Evolutionary conservation across 2,888 invertebrate genomes (phyloP), one percentile per base, ranked within the genome.

Genomic region (Pterostichus niger): DNA sequence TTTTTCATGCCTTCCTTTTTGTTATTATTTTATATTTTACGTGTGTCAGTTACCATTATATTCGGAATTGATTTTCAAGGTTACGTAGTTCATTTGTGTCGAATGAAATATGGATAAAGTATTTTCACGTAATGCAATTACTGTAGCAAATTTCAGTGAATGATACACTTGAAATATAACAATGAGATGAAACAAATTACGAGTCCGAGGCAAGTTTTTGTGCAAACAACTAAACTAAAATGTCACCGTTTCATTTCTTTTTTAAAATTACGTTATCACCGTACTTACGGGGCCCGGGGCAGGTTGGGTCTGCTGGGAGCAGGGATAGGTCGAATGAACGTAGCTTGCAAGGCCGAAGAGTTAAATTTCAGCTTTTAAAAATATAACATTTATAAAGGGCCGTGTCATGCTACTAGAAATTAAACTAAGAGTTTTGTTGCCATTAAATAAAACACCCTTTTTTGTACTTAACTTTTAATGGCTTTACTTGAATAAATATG

Each of bases 401-500:
- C 64, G 64, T 46, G 79, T 79, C 79, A 61, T 46, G 64, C 46
- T 61, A 79, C 79, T 79, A 80, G 54, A 80, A 80, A 80, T 71
- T 80, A 80, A 80, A 80, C 68, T 80, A 52, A 68, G 80, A 64
- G 71, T 68, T 71, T 71, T 80, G 56, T 68, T 71, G 52, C 80
- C 80, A 80, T 80, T 40, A 80, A 80, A 80, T 80, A 54, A 64
- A 80, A 71, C 80, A 68, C 35, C 54, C 80, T 71, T 71, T 71
- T 80, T 80, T 80, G 52, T 80, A 80, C 80, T 80, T 71, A 49
- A 80, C 80, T 68, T 80, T 80, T 80, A 80, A 80, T 80, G 71
- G 71, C 64, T 54, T 71, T 80, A 80, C 80, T 80, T 80, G 54
- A 71, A 80, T 80, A 71, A 80, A 80, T 80, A 80, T 68, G 52